A percentile compares a stretch with the other conserved stretches of the same genome.
Conservation (phyloP, 2,888 invertebrate genomes). For the Yponomeuta sedellus region DNA sequence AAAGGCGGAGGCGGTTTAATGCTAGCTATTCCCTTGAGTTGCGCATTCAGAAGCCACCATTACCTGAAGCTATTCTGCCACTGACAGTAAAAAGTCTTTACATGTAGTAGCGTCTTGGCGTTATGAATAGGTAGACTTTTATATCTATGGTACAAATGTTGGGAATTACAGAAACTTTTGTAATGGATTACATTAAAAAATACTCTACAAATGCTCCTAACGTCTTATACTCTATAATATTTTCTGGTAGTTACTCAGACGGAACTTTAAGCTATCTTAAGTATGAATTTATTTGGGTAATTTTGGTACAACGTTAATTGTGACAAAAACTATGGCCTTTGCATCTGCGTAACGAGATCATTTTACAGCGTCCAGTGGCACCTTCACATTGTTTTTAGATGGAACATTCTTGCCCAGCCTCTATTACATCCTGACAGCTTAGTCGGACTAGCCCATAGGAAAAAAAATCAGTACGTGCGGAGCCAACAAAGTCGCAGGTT, state of each 20-base stretch:
- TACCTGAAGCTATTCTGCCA: constrained; percentile 7
- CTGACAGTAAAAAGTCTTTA: neutral
- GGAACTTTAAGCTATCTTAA: neutral
- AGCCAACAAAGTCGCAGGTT: too few relatives aligned
- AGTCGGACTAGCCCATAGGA: too few relatives aligned
- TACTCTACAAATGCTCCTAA: neutral
- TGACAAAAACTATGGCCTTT: too few relatives aligned
- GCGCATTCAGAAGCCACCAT: constrained; percentile 3
- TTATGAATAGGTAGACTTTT: neutral
- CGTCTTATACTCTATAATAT: neutral
- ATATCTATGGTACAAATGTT: neutral
- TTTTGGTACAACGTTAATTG: neutral
- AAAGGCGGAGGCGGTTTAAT: constrained; percentile 20
- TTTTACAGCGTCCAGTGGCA: too few relatives aligned
- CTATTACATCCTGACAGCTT: too few relatives aligned
- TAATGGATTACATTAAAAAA: neutral
- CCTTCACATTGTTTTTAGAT: too few relatives aligned
- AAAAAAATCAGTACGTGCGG: too few relatives aligned
- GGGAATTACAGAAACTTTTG: neutral
- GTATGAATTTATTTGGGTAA: too few relatives aligned
- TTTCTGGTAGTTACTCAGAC: neutral
- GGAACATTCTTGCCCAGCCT: too few relatives aligned
- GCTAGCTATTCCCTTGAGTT: constrained; percentile 12
- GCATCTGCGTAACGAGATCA: too few relatives aligned
- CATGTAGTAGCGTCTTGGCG: neutral